Conservation (phyloP, 2,888 invertebrate genomes). For the Ceratothoa steindachneri region DNA sequence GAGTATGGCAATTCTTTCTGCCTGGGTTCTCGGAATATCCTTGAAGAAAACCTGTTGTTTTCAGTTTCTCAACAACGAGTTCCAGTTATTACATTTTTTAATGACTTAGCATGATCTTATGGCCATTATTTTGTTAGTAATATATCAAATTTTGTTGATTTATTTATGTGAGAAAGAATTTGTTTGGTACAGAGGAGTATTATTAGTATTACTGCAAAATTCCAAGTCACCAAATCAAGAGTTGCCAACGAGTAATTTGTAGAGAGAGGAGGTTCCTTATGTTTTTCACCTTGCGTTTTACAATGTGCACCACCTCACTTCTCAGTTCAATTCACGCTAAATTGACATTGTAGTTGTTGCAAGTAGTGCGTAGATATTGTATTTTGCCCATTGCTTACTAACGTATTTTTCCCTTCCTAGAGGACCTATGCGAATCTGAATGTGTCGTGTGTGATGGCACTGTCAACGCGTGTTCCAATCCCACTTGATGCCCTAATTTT, state of each 20-base stretch:
- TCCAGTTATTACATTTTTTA: too few species aligned
- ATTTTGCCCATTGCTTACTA: too few species aligned
- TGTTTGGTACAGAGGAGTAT: not conserved
- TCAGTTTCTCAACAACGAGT: not conserved
- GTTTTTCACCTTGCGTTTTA: conserved; percentile 1
- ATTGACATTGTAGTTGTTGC: not conserved
- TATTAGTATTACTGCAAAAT: not conserved
- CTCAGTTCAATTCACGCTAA: not conserved
- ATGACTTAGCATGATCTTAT: too few species aligned
- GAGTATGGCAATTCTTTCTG: not conserved
- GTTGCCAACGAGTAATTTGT: conserved; percentile 5
- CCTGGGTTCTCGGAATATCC: not conserved
- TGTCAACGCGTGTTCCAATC: too few species aligned
- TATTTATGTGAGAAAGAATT: not conserved
- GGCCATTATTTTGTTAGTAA: too few species aligned
- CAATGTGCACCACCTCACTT: not conserved
- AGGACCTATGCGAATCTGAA: too few species aligned
- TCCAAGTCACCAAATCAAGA: not conserved
- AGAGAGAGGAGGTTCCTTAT: not conserved
- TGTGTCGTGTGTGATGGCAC: too few species aligned
- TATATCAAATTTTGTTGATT: too few species aligned
- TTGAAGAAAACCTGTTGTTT: not conserved
- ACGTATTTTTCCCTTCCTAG: too few species aligned
- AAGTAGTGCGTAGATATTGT: not conserved
- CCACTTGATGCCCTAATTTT: too few species aligned